A percentile compares a stretch with the other conserved stretches of the same genome.
Evolutionary conservation across 2,113 vertebrate species (phyloP).

Genomic region (chimpanzee (Pan troglodytes)): NHGRI_mPanTro3-v2.1_pri NC_072417.2:16749501-16750000

Average conservation of each 20-base stretch:
- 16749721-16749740: not conserved
- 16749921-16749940: not conserved
- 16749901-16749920: not conserved
- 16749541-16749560: not conserved
- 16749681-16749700: not conserved
- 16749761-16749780: not conserved
- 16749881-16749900: not conserved
- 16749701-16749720: rapidly evolving
- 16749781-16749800: not conserved
- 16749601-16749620: not conserved
- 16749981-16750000: too few species aligned
- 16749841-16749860: not conserved
- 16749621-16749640: too few species aligned
- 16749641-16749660: not conserved
- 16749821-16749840: not conserved
- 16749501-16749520: not conserved
- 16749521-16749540: not conserved
- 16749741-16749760: not conserved
- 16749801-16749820: not conserved
- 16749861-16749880: too few species aligned
- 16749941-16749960: not conserved
- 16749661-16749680: not conserved
- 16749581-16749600: not conserved
- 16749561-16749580: not conserved
- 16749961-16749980: not conserved